Evolutionary conservation across 2,113 vertebrate genomes (phyloP).

Genomic region (Pantherophis guttatus): DNA sequence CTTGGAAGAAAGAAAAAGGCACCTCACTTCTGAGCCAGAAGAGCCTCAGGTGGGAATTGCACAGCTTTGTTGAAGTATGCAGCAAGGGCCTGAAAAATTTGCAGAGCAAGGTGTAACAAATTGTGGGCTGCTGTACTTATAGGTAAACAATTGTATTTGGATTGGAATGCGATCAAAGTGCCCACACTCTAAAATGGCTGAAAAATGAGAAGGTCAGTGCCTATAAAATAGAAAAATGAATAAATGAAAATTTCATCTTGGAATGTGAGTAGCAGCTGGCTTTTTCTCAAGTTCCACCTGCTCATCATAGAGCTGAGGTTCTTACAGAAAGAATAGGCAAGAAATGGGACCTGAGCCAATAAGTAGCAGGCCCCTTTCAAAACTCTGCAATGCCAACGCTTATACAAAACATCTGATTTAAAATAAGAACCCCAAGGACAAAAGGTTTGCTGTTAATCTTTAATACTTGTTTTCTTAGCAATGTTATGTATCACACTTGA

Average conservation of each 20-base stretch:
- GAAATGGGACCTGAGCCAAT: constrained; percentile 24
- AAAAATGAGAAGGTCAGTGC: constrained; percentile 54
- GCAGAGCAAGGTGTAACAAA: constrained; percentile 39
- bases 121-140: constrained; percentile 11
- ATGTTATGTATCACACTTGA: not conserved
- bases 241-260: constrained; percentile 24
- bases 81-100: constrained; percentile 41
- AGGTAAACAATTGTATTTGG: constrained; percentile 52
- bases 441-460: not conserved
- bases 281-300: constrained; percentile 46
- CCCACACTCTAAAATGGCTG: constrained; percentile 43
- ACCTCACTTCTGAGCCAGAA: constrained; percentile 44
- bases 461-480: not conserved
- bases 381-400: constrained; percentile 17
- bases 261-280: constrained; percentile 30
- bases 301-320: not conserved
- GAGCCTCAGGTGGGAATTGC: constrained; percentile 40
- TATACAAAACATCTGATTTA: not conserved
- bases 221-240: constrained; percentile 36
- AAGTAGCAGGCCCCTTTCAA: constrained; percentile 28
- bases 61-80: constrained; percentile 45
- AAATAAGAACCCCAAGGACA: not conserved
- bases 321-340: constrained; percentile 7
- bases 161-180: constrained; percentile 64
- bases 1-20: constrained; percentile 36